phyloP scores from a whole-genome alignment of 2,888 invertebrate genomes.

The Eupeodes latifasciatus region DNA sequence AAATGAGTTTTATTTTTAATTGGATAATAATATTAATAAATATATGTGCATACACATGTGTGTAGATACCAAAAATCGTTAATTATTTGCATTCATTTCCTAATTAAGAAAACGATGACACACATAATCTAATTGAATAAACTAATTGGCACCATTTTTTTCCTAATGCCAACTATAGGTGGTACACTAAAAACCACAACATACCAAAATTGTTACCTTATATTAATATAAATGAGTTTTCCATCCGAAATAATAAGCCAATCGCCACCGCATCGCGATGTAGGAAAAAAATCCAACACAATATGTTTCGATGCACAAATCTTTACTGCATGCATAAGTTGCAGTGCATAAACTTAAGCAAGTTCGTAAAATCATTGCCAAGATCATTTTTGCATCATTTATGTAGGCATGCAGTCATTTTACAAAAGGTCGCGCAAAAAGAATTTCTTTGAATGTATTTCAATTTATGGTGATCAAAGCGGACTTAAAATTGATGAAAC shows the following conservation, averaged over 20 bases:
- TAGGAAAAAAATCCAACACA: neutral
- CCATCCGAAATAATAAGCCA: neutral
- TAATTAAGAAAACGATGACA: constrained; percentile 30
- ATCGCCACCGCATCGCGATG: neutral
- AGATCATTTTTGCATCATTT: neutral
- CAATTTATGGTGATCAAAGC: too few relatives aligned
- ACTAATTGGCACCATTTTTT: constrained; percentile 10
- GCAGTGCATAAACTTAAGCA: too few relatives aligned
- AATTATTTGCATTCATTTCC: constrained; percentile 11
- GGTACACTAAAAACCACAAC: neutral
- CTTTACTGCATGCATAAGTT: neutral
- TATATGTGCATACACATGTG: neutral
- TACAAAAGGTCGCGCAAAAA: neutral
- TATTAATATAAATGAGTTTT: constrained; percentile 12
- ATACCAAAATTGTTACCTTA: constrained; percentile 4
- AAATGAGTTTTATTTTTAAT: too few relatives aligned
- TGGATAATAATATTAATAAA: too few relatives aligned
- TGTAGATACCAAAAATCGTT: neutral
- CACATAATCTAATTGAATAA: constrained; percentile 29
- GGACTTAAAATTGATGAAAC: too few relatives aligned
- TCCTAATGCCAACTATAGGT: neutral
- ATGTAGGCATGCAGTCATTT: neutral
- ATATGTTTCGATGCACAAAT: neutral
- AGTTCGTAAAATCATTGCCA: neutral
- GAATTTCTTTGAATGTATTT: neutral